Evolutionary conservation across 2,888 invertebrate genomes (phyloP).

Genomic region (Cryptosula pallasiana): DNA sequence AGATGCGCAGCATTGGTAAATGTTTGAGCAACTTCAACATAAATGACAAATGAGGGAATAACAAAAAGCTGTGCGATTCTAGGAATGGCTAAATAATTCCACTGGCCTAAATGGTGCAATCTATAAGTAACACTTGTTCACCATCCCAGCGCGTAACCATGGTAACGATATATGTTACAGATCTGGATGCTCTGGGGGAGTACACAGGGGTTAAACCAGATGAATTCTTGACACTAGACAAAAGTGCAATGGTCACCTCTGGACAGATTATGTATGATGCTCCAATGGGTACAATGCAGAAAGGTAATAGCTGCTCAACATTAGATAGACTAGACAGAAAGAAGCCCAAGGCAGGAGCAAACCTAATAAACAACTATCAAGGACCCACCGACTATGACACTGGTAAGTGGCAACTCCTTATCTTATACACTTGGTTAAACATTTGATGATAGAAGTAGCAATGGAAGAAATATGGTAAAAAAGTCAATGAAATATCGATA

Average conservation of each 20-base stretch:
- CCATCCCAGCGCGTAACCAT: too few species aligned
- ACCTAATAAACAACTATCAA: not conserved
- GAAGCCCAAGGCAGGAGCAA: not conserved
- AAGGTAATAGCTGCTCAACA: conserved; percentile 20
- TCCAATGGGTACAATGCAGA: not conserved
- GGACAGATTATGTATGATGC: conserved; percentile 20
- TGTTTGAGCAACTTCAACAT: too few species aligned
- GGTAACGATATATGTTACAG: not conserved
- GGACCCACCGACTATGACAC: conserved; percentile 18
- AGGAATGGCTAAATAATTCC: too few species aligned
- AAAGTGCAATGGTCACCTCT: not conserved
- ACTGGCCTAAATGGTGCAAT: too few species aligned
- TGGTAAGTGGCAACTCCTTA: not conserved
- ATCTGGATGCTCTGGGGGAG: conserved; percentile 17
- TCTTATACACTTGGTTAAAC: too few species aligned
- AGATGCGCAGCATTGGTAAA: too few species aligned
- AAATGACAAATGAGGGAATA: too few species aligned
- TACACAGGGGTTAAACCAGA: conserved; percentile 22
- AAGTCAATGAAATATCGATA: too few species aligned
- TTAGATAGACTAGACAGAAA: conserved; percentile 2
- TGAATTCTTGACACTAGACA: conserved; percentile 15
- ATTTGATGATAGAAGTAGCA: too few species aligned
- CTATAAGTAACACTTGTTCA: too few species aligned
- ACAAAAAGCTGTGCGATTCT: too few species aligned
- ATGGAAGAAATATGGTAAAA: too few species aligned